Evolutionary conservation across 2,113 vertebrate genomes (phyloP), one percentile per base, ranked within the genome.

Genomic region (Morone saxatilis): DNA sequence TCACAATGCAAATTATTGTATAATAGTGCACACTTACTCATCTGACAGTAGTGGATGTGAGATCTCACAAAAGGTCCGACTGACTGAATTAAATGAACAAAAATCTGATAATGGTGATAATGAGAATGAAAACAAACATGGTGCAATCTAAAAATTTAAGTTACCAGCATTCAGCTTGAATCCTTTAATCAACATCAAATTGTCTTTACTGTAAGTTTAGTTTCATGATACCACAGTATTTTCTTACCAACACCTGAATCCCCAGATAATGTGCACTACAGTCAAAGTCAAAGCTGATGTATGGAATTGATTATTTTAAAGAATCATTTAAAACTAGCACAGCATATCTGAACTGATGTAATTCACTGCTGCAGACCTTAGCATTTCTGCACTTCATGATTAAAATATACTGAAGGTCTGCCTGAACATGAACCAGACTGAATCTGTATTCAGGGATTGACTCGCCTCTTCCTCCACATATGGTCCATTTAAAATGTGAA

Each of bases 401-500:
- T 3, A 40, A 71, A 71, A 72, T 12, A 59, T 0, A 65, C 2
- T 41, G 40, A 56, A 41, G 12, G 41, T 19, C 22, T 14, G 36
- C 47, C 47, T 47, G 38, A 61, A 7, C 16, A 13, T 71, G 1
- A 65, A 48, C 17, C 38, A 47, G 19, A 36, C 36, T 45, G 19
- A 8, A 22, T 65, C 20, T 60, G 36, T 45, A 22, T 67, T 76
- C 38, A 22, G 31, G 25, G 43, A 45, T 2, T 48, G 11, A 36
- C 48, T 62, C 6, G 0, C 22, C 19, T 25, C 51, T 51, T n/a
- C 6, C 5, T 36, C 59, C 63, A 25, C 47, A 40, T 31, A 38
- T 36, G 63, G 31, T 56, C 17, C 20, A n/a, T 67, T 72, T 51
- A 6, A 48, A 67, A 78, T 14, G 5, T 78, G 50, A 45, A 60